phyloP scores from a whole-genome alignment of 2,888 invertebrate genomes.

The Lasioglossum figueresi region DNA sequence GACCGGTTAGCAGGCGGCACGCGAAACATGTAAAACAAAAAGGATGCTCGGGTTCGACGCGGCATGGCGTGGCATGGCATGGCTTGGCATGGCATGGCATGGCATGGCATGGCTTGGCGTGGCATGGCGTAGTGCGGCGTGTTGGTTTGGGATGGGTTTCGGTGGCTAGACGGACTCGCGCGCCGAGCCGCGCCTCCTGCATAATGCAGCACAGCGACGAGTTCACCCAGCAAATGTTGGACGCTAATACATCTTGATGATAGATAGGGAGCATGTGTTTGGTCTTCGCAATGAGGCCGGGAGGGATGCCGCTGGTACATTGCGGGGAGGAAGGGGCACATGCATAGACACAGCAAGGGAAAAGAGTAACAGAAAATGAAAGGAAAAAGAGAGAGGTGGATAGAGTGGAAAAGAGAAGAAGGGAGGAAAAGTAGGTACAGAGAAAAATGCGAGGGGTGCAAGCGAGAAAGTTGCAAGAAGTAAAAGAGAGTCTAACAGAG shows the following conservation, averaged over 20 bases:
- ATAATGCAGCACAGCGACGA: constrained; percentile 82
- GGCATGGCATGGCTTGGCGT: neutral
- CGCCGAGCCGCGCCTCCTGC: constrained; percentile 72
- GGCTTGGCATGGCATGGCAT: neutral
- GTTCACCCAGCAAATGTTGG: constrained; percentile 82
- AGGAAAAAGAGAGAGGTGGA: neutral
- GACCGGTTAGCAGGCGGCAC: constrained; percentile 33
- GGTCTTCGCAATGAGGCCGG: constrained; percentile 81
- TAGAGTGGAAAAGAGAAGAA: neutral
- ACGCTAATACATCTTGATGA: constrained; percentile 84
- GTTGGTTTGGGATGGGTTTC: constrained; percentile 61
- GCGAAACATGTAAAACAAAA: constrained; percentile 65
- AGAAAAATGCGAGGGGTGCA: neutral
- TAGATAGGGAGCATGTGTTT: constrained; percentile 83
- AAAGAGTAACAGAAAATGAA: neutral
- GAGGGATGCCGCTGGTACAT: constrained; percentile 73
- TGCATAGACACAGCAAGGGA: constrained; percentile 16
- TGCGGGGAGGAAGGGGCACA: constrained; percentile 24
- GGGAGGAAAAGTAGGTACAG: neutral
- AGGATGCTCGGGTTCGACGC: constrained; percentile 19
- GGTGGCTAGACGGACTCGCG: constrained; percentile 62
- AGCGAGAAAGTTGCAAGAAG: neutral
- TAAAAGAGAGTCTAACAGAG: neutral
- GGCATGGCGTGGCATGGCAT: neutral
- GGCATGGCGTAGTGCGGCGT: neutral